Evolutionary conservation across 2,888 invertebrate genomes (phyloP).

Genomic region (Atethmia centrago): DNA sequence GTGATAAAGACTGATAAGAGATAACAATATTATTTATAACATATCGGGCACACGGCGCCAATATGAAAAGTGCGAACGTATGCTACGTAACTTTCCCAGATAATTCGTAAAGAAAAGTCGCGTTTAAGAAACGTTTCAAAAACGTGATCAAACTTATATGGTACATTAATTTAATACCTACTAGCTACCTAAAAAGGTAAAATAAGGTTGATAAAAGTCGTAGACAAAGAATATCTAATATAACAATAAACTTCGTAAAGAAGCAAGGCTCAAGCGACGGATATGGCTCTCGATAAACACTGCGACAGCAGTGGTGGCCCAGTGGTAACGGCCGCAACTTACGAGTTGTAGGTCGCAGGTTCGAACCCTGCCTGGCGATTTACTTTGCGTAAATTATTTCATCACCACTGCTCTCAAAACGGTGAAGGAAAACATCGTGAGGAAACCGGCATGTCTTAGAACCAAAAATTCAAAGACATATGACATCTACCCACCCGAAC

Average conservation of each 20-base stretch:
- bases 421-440: too few species aligned
- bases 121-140: background rate
- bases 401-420: too few species aligned
- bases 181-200: background rate
- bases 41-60: background rate
- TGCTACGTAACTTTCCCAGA: too few species aligned
- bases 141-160: background rate
- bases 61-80: background rate
- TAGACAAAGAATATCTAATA: background rate
- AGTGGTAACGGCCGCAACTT: too few species aligned
- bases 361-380: too few species aligned
- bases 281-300: background rate
- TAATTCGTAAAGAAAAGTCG: background rate
- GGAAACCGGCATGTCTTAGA: too few species aligned
- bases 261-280: background rate
- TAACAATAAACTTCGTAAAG: background rate
- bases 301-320: too few species aligned
- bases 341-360: too few species aligned
- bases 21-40: background rate
- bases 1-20: background rate
- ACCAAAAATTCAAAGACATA: too few species aligned
- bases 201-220: conserved; percentile 11
- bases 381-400: too few species aligned
- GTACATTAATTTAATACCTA: background rate
- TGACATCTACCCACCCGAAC: too few species aligned